Conservation (phyloP, 2,113 vertebrate species). For the Falcunculus frontatus region DNA sequence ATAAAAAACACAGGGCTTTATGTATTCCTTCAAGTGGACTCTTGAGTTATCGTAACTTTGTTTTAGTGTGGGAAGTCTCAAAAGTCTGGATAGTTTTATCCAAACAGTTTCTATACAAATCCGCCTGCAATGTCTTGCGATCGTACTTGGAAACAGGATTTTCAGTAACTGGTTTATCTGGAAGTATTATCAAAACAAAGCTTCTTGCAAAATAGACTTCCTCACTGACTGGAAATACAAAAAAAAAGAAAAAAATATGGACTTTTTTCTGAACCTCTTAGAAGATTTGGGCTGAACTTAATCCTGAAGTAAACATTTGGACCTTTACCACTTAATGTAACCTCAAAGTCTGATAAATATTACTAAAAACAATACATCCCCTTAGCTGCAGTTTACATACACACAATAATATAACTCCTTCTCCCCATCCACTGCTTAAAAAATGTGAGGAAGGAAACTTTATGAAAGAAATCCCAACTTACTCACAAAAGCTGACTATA, state of each 20-base stretch:
- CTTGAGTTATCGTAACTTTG: background rate
- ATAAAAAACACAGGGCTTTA: background rate
- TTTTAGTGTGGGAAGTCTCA: conserved; percentile 3
- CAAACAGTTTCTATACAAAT: background rate
- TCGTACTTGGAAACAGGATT: background rate
- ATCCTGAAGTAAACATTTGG: background rate
- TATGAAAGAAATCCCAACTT: conserved; percentile 18
- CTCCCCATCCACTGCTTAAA: background rate
- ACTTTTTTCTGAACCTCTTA: background rate
- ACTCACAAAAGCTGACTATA: background rate
- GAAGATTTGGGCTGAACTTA: background rate
- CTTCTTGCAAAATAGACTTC: conserved; percentile 4
- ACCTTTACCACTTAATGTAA: background rate
- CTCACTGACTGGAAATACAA: background rate
- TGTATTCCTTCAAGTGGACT: background rate
- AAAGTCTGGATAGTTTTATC: background rate
- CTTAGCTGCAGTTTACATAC: background rate
- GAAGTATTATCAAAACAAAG: conserved; percentile 26
- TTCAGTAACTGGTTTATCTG: conserved; percentile 39
- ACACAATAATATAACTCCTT: background rate
- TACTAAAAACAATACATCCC: background rate
- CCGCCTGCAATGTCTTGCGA: background rate
- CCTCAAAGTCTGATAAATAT: background rate
- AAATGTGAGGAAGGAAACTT: conserved; percentile 8
- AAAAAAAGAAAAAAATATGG: background rate